Percentiles rank a stretch among this genome's conserved stretches.
Conservation (phyloP, 2,888 invertebrate species). For the Acronicta alni region DNA sequence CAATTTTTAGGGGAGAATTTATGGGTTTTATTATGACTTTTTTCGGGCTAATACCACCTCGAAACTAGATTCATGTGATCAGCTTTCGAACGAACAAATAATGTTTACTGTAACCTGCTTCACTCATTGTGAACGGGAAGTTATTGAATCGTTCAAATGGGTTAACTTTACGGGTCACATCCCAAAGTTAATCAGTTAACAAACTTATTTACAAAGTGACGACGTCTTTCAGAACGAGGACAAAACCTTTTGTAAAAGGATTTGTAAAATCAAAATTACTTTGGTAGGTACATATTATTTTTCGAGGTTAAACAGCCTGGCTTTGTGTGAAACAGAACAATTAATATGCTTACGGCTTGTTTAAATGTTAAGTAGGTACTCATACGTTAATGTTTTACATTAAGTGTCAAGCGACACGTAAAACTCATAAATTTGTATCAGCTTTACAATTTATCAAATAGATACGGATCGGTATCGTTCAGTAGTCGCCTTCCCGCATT, state of each 20-base stretch:
- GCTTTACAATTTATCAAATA: conserved; percentile 81
- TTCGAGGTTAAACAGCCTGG: conserved; percentile 39
- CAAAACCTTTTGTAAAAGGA: conserved; percentile 48
- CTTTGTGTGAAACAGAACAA: conserved; percentile 54
- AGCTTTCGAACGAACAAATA: conserved; percentile 48
- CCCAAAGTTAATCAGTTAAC: conserved; percentile 44
- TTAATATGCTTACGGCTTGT: conserved; percentile 48
- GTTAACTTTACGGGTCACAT: conserved; percentile 40
- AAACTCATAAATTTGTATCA: conserved; percentile 72
- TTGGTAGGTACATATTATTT: conserved; percentile 42
- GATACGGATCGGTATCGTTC: conserved; percentile 77
- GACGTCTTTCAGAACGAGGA: conserved; percentile 40
- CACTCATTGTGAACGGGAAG: conserved; percentile 31
- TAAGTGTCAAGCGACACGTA: conserved; percentile 67
- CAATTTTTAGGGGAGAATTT: conserved; percentile 86
- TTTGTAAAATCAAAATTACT: conserved; percentile 50
- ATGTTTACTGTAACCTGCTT: conserved; percentile 50
- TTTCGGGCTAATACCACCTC: conserved; percentile 75
- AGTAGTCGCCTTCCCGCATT: conserved; percentile 81
- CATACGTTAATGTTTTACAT: conserved; percentile 53
- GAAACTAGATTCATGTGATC: conserved; percentile 61
- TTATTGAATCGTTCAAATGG: conserved; percentile 40
- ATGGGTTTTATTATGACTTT: conserved; percentile 78
- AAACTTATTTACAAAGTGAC: conserved; percentile 43
- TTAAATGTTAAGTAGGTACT: conserved; percentile 52